phyloP scores from a whole-genome alignment of 2,888 invertebrate species.

The Gordius sp. region DNA sequence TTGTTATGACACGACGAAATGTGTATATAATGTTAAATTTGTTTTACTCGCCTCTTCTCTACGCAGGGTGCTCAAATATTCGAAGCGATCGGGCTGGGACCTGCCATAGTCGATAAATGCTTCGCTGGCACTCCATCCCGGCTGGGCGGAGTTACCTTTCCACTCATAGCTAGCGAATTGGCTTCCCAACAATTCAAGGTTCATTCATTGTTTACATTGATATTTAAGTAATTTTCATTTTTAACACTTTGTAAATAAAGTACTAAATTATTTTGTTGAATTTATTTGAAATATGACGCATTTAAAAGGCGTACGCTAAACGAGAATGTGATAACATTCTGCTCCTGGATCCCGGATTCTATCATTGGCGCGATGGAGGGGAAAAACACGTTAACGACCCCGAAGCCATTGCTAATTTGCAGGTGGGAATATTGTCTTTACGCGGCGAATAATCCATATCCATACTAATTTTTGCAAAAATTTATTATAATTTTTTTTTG shows the following conservation, averaged over 20 bases:
- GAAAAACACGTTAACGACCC: slow-evolving; percentile 69
- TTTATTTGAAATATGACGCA: too few species aligned
- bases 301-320: slow-evolving; percentile 19
- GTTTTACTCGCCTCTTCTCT: too few species aligned
- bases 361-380: slow-evolving; percentile 68
- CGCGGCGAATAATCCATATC: too few species aligned
- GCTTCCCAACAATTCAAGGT: slow-evolving; percentile 20
- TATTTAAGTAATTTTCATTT: slow-evolving; percentile 32
- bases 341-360: slow-evolving; percentile 61
- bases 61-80: slow-evolving; percentile 73
- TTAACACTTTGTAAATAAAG: too few species aligned
- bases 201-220: too few species aligned
- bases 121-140: slow-evolving; percentile 51
- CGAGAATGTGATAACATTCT: slow-evolving; percentile 41
- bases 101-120: slow-evolving; percentile 72
- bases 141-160: slow-evolving; percentile 65
- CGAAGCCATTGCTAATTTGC: slow-evolving; percentile 45
- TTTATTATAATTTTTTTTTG: too few species aligned
- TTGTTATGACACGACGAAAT: too few species aligned
- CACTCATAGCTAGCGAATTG: slow-evolving; percentile 52
- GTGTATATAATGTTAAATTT: too few species aligned
- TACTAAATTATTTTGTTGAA: too few species aligned
- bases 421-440: too few species aligned
- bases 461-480: too few species aligned
- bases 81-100: slow-evolving; percentile 75